phyloP scores from a whole-genome alignment of 2,113 vertebrate genomes.

The rabbit (Oryctolagus cuniculus) region DNA sequence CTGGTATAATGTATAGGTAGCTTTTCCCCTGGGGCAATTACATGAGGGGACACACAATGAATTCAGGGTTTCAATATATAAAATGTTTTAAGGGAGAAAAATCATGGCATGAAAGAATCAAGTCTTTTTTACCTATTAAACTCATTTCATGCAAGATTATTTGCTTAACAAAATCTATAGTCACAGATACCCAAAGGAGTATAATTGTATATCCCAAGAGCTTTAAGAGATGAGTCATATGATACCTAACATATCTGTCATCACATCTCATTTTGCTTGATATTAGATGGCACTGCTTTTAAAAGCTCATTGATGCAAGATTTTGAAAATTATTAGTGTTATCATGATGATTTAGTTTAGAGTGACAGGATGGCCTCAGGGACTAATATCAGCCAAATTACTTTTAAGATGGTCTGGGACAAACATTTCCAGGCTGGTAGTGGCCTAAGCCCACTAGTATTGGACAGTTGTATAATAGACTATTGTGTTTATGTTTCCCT shows the following conservation, averaged over 20 bases:
- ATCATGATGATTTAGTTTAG: constrained; percentile 7
- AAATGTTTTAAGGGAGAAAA: background rate
- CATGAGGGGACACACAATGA: background rate
- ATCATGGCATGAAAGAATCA: constrained; percentile 14
- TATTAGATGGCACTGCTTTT: background rate
- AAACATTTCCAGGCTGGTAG: background rate
- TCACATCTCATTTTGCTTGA: constrained; percentile 1
- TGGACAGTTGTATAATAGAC: background rate
- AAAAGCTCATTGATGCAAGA: constrained; percentile 10
- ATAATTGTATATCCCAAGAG: background rate
- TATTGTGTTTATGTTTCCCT: constrained; percentile 36
- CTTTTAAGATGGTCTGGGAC: constrained; percentile 39
- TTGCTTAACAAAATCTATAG: background rate
- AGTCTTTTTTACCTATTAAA: constrained; percentile 17
- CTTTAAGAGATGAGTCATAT: background rate
- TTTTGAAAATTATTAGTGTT: constrained; percentile 24
- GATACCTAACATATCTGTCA: background rate
- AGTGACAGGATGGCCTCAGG: constrained; percentile 7
- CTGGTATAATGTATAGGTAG: background rate
- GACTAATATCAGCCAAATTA: constrained; percentile 27
- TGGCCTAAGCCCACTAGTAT: background rate
- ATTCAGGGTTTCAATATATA: constrained; percentile 19
- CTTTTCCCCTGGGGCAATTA: background rate
- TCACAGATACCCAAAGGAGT: background rate
- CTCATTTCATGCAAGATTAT: constrained; percentile 6